A percentile compares a stretch with the other conserved stretches of the same genome.
These are phyloP conservation scores for Apodemia duryi DNA, from an alignment of 2,888 invertebrate genomes.

Conservation along the genomic window DNA sequence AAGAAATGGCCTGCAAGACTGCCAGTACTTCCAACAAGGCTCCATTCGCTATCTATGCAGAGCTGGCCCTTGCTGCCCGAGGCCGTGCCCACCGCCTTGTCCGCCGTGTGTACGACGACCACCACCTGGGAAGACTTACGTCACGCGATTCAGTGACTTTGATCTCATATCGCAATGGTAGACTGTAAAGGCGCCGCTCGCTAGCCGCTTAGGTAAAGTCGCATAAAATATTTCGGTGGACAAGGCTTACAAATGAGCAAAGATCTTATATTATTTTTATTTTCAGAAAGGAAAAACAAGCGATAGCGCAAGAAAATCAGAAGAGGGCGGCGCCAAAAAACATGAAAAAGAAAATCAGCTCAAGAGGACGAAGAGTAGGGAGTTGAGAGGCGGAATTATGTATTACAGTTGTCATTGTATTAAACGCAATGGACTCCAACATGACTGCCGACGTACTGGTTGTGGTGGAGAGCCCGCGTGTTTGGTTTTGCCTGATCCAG, in stretches of 20 bases:
- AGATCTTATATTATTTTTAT: neutral
- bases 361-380: slow-evolving; percentile 71
- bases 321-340: slow-evolving; percentile 59
- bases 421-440: slow-evolving; percentile 80
- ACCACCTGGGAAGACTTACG: slow-evolving; percentile 71
- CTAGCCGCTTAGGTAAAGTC: slow-evolving; percentile 50
- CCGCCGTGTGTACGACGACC: slow-evolving; percentile 71
- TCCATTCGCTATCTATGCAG: slow-evolving; percentile 73
- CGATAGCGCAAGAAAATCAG: slow-evolving; percentile 43
- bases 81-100: slow-evolving; percentile 62
- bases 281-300: slow-evolving; percentile 54
- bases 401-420: slow-evolving; percentile 79
- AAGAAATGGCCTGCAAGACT: slow-evolving; percentile 73
- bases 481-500: slow-evolving; percentile 71
- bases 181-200: slow-evolving; percentile 39
- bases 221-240: slow-evolving; percentile 53
- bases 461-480: slow-evolving; percentile 77
- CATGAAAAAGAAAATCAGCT: slow-evolving; percentile 65
- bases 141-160: slow-evolving; percentile 72
- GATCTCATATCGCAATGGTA: slow-evolving; percentile 71
- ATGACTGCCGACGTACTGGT: slow-evolving; percentile 76
- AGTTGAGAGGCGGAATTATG: slow-evolving; percentile 76
- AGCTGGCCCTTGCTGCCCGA: slow-evolving; percentile 48
- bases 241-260: slow-evolving; percentile 31
- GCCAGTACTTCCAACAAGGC: slow-evolving; percentile 74